phyloP scores from a whole-genome alignment of 1,140 invertebrate species.

The Frieseomelitta varia region DNA sequence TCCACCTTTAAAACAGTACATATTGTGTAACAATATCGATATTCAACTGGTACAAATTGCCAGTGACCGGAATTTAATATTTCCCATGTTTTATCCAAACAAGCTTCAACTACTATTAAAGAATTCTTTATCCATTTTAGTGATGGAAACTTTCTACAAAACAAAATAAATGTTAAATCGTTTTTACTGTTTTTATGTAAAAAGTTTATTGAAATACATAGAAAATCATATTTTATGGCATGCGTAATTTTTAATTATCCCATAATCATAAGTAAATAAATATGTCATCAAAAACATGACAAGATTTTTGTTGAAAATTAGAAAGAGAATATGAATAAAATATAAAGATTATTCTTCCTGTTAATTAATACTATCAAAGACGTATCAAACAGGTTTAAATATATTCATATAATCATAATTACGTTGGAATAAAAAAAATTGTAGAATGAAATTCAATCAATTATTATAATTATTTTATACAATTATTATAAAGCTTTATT shows the following conservation, averaged over 20 bases:
- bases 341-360: background rate
- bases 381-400: background rate
- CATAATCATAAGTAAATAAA: background rate
- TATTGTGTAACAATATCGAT: conserved; percentile 85
- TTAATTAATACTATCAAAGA: background rate
- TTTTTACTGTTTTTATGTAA: conserved; percentile 20
- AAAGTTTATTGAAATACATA: conserved; percentile 32
- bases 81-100: conserved; percentile 91
- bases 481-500: conserved; percentile 32
- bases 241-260: background rate
- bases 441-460: background rate
- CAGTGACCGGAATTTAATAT: conserved; percentile 92
- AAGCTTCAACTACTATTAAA: conserved; percentile 80
- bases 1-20: conserved; percentile 85
- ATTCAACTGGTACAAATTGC: conserved; percentile 86
- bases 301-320: no score
- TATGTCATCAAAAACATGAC: no score
- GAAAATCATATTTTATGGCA: background rate
- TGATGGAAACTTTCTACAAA: conserved; percentile 52
- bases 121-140: conserved; percentile 72
- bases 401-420: background rate
- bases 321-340: background rate
- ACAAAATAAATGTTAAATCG: background rate
- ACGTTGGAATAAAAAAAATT: background rate
- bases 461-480: background rate